Evolutionary conservation across 1,140 invertebrate species (phyloP).

Genomic region (Cherax destructor): DNA sequence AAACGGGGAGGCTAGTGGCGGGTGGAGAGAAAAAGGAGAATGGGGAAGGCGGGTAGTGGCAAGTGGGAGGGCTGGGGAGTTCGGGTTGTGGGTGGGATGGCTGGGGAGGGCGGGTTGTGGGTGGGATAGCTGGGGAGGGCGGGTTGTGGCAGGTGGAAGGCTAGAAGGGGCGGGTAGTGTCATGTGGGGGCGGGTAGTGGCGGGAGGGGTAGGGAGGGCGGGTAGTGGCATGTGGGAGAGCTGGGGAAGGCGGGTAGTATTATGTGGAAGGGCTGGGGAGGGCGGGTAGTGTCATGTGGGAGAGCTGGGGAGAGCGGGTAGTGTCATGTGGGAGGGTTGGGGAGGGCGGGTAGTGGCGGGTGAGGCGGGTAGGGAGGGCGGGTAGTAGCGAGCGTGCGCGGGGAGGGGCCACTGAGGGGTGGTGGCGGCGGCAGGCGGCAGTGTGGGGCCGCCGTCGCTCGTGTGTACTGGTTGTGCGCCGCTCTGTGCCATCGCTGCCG

Average conservation of each 20-base stretch:
- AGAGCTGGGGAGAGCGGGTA: too few relatives aligned
- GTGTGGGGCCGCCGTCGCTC: constrained; percentile 11
- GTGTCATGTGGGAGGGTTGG: not conserved
- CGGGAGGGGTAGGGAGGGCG: too few relatives aligned
- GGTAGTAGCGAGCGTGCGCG: not conserved
- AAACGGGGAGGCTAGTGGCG: too few relatives aligned
- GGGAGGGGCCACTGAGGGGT: not conserved
- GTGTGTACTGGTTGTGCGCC: not conserved
- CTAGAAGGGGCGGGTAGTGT: too few relatives aligned
- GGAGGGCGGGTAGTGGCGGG: not conserved
- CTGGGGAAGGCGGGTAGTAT: not conserved
- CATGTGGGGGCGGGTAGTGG: too few relatives aligned
- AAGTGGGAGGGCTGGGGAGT: not conserved
- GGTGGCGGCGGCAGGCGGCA: not conserved
- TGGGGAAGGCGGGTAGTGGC: not conserved
- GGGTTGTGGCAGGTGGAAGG: not conserved
- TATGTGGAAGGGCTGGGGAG: not conserved
- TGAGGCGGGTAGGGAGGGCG: not conserved
- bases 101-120: not conserved
- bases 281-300: too few relatives aligned
- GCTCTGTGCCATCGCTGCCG: constrained; percentile 5
- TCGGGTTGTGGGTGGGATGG: too few relatives aligned
- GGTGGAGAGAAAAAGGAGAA: not conserved
- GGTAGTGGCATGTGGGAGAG: not conserved
- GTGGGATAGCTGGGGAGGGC: not conserved